phyloP scores from a whole-genome alignment of 2,797 vertebrate species.

The Peromyscus melanophrys region DNA sequence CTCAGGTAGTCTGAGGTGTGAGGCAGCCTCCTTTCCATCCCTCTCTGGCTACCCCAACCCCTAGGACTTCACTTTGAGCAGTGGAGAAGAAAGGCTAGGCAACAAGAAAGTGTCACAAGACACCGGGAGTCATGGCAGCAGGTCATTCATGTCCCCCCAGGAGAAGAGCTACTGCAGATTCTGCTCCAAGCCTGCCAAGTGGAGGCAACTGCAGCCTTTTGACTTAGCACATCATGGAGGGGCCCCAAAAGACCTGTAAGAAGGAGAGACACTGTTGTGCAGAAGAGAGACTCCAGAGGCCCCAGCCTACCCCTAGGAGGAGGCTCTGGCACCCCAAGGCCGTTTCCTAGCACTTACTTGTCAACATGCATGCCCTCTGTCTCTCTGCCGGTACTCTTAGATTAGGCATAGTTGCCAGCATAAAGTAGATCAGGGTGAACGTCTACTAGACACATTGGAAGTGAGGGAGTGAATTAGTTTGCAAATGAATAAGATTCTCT shows the following conservation, averaged over 20 bases:
- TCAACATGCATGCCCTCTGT: background rate
- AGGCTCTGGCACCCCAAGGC: no score
- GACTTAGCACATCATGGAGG: background rate
- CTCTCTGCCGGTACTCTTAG: background rate
- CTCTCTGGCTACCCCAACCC: background rate
- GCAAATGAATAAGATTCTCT: background rate
- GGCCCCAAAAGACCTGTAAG: background rate
- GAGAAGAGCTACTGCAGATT: background rate
- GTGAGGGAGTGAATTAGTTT: background rate
- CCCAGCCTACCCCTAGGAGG: background rate
- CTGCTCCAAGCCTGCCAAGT: background rate
- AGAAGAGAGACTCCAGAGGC: background rate
- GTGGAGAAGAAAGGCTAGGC: background rate
- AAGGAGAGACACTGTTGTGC: background rate
- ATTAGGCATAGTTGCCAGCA: background rate
- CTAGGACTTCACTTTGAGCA: background rate
- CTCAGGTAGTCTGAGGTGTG: background rate
- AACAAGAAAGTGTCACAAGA: background rate
- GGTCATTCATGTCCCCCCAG: background rate
- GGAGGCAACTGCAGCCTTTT: background rate
- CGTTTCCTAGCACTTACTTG: background rate
- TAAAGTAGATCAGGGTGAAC: background rate
- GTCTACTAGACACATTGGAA: background rate
- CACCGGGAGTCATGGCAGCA: no score
- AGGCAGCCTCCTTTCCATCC: background rate